Evolutionary conservation across 2,888 invertebrate species (phyloP), one percentile per base, ranked within the genome.

Genomic region (Cephalotes varians): DNA sequence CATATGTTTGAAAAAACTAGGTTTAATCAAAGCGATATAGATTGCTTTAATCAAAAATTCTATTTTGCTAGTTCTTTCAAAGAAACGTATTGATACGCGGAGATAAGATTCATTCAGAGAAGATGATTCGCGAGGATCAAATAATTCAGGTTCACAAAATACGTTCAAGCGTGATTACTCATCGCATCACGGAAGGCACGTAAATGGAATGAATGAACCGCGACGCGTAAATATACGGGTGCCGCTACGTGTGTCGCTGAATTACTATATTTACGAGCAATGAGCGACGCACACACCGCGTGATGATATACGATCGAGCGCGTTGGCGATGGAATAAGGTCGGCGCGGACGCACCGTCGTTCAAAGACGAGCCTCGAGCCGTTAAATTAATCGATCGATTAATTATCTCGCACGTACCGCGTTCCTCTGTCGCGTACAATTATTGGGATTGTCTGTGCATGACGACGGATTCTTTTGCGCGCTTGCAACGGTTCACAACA

Each of bases 321-420:
- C 49, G 56, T 56, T 31, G 56, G 77, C 58, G n/a, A 56, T 73
- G 54, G 62, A 47, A 47, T 74, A 54, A 84, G 49, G 76, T 72
- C 44, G 56, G 34, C n/a, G 28, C 73, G 47, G 28, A 54, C 28
- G 54, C 81, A 21, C 28, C 58, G 62, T 51, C 74, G 67, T 58
- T 81, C 83, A 83, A 83, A 88, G 82, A 69, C 73, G 40, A 72
- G 81, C 71, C 80, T 71, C 76, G 54, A 72, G 83, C 56, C 80
- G 86, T 81, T 89, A 86, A 89, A 89, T 89, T 89, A 89, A 89
- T 89, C 89, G 88, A 28, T 67, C 88, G 85, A 89, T 89, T 89
- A 89, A 89, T 89, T 89, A 89, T 87, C 86, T 84, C 81, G 79
- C 82, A 64, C 82, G 64, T 69, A 86, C 69, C 81, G 81, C 85